Conservation (phyloP, 2,113 vertebrate genomes). For the Aspidoscelis tigris region DNA sequence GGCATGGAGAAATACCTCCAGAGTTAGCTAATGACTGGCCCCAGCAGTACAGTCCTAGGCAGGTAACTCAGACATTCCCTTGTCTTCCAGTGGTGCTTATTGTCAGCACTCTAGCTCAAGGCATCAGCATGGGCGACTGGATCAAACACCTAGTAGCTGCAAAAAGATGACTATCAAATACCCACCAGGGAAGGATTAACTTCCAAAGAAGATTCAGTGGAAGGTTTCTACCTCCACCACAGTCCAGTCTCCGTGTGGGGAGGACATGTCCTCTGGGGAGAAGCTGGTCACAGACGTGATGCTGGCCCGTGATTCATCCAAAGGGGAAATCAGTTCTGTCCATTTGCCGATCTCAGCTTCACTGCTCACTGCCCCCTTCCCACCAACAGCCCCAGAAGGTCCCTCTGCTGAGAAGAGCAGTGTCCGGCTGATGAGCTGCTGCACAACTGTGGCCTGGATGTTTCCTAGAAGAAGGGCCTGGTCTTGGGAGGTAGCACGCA, state of each 20-base stretch:
- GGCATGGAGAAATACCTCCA: neutral
- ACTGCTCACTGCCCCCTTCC: conserved; percentile 74
- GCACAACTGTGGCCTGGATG: conserved; percentile 85
- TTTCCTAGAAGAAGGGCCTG: conserved; percentile 69
- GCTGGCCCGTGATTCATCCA: conserved; percentile 88
- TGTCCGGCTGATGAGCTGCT: conserved; percentile 89
- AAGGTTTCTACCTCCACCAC: conserved; percentile 93
- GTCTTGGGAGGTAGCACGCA: conserved; percentile 41
- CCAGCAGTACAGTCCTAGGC: neutral
- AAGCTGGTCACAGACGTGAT: conserved; percentile 91
- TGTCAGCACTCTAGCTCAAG: neutral
- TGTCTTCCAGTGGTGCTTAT: too few relatives aligned
- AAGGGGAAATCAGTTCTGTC: conserved; percentile 84
- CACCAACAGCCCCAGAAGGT: conserved; percentile 65
- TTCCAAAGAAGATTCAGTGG: conserved; percentile 73
- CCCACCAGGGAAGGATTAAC: neutral
- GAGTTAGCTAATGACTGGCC: neutral
- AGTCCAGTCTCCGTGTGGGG: conserved; percentile 90
- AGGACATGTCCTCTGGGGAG: conserved; percentile 85
- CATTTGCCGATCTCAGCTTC: conserved; percentile 87
- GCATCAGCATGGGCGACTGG: neutral
- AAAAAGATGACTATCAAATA: neutral
- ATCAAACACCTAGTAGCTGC: neutral
- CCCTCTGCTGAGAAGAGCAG: conserved; percentile 78
- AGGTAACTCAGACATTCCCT: too few relatives aligned